Percentiles rank a stretch among this genome's conserved stretches.
Conservation (phyloP, 30 jellyfish, hydroid and myxozoan genomes). For the Catostylus mosaicus region DNA sequence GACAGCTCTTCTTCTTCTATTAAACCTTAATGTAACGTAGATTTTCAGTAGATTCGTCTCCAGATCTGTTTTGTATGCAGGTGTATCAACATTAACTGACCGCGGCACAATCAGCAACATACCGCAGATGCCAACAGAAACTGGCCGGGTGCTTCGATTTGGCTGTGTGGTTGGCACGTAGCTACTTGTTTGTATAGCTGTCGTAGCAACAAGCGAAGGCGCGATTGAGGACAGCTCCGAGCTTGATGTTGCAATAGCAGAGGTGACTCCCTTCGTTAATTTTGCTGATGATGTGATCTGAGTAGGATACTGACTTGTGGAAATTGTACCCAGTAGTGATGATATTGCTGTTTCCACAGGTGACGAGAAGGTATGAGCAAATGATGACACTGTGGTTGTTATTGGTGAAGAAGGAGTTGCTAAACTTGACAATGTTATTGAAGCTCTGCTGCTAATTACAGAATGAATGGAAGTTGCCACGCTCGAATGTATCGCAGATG, state of each 20-base stretch:
- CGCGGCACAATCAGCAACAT: conserved; percentile 25
- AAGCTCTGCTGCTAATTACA: too few relatives aligned
- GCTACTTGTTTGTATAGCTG: neutral
- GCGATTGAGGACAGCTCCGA: neutral
- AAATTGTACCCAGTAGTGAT: too few relatives aligned
- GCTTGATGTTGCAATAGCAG: neutral
- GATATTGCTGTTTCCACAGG: too few relatives aligned
- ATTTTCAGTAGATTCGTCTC: conserved; percentile 51
- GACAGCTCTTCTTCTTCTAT: conserved; percentile 55
- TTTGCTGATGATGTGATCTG: neutral
- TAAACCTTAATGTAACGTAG: neutral
- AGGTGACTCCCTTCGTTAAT: neutral
- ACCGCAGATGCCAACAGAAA: conserved; percentile 14
- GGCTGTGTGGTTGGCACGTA: conserved; percentile 9
- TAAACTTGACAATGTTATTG: too few relatives aligned
- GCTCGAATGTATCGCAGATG: neutral
- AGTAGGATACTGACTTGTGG: too few relatives aligned
- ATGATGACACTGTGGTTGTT: too few relatives aligned
- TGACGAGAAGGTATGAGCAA: too few relatives aligned
- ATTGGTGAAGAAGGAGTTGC: too few relatives aligned
- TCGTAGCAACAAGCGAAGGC: neutral
- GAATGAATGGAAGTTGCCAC: neutral
- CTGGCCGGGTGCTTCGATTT: conserved; percentile 8
- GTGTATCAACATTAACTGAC: conserved; percentile 20
- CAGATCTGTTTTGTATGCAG: conserved; percentile 7